Evolutionary conservation across 2,888 invertebrate species (phyloP), one percentile per base, ranked within the genome.

Genomic region (Drosophila colorata): DNA sequence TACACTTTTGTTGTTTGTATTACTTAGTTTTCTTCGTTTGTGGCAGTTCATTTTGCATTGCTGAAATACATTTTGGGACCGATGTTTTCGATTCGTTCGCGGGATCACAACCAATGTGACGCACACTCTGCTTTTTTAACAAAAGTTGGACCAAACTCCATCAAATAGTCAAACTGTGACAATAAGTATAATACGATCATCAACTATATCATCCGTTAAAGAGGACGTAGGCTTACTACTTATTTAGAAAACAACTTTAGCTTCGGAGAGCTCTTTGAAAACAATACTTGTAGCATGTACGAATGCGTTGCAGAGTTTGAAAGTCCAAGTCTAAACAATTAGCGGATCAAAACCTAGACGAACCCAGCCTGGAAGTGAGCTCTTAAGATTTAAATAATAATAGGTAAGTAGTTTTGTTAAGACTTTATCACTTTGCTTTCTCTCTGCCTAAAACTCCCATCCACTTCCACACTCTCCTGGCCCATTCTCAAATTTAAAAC

Each of bases 341-440:
- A 33, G 25, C 25, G 25, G 25, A 43, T 43, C 35, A 14, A 43
- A 38, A 47, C 25, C 25, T 63, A 57, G 38, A 37, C 52, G 46
- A 73, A 58, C 67, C 58, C 51, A 53, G 64, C 53, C 37, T 57
- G 44, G 44, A 48, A 37, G 49, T 40, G 52, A 67, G 51, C 46
- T 57, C 18, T 46, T 69, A 49, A 51, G 41, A 65, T 56, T 40
- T 41, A 74, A 66, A 55, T 65, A 61, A 46, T 56, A 60, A 46
- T 73, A 61, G 63, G 64, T 66, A 70, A 70, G 74, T 69, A 74
- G 70, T 73, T 71, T 74, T 66, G 69, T 72, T 73, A 70, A 80
- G 78, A 78, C 61, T 69, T 72, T 84, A 85, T 87, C 85, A 85
- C 85, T 87, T 87, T 73, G 80, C 87, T 85, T 83, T 85, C 73